Conservation (phyloP, 2,888 invertebrate genomes). For the Synergus japonicus region DNA sequence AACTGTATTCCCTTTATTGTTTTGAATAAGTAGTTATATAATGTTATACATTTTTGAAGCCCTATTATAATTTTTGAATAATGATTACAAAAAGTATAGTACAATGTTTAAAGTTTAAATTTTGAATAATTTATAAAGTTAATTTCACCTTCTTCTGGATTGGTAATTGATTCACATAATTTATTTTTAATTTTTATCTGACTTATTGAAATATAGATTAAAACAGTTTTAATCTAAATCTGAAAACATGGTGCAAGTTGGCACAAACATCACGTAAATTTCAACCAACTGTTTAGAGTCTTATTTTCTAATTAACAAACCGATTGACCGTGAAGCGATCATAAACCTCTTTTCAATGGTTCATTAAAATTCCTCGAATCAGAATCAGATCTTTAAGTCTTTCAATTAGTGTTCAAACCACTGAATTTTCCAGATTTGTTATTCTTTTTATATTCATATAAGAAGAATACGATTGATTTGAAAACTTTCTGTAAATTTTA, state of each 20-base stretch:
- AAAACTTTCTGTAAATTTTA: not conserved
- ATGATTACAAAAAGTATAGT: no score
- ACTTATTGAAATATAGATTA: not conserved
- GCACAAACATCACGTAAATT: not conserved
- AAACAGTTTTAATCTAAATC: not conserved
- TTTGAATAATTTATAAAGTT: no score
- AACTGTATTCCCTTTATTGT: no score
- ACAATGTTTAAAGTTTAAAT: no score
- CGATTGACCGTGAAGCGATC: conserved; percentile 3
- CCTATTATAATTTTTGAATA: no score
- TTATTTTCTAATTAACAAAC: not conserved
- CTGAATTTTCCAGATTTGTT: not conserved
- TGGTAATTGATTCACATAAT: not conserved
- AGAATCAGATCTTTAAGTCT: not conserved
- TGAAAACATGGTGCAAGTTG: not conserved
- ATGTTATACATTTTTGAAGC: no score
- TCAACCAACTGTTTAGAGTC: not conserved
- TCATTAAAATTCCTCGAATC: not conserved
- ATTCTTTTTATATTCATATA: not conserved
- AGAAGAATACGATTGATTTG: not conserved
- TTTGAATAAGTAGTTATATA: no score
- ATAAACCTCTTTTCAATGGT: not conserved
- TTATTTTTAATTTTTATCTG: not conserved
- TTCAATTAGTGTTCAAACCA: not conserved
- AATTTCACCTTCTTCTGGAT: no score